Evolutionary conservation across 2,888 invertebrate genomes (phyloP), one percentile per base, ranked within the genome.

Genomic region (Sinopyrophorus schimmeli): DNA sequence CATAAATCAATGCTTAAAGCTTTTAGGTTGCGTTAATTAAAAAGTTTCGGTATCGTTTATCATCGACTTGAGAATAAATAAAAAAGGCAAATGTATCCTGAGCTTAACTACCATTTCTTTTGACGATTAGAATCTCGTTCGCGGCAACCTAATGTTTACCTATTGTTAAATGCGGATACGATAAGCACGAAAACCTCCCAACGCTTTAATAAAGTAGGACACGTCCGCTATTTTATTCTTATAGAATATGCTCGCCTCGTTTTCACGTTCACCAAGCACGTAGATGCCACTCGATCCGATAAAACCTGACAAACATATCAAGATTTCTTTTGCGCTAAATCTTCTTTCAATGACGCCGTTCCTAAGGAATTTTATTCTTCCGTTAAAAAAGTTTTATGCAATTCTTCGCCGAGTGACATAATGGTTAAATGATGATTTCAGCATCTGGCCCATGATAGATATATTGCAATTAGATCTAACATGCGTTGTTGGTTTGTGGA

Each of bases 271-370:
- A 18, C 6, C 23, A 30, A 30, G 40, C 21, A 20, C 28, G 12
- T 9, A 9, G 38, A 24, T 27, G 24, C 64, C 64, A 64, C 66
- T 66, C 66, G 67, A 69, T 69, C 69, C 68, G 63, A 67, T 69
- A 67, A 68, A 68, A 66, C 68, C 68, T 68, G 67, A 68, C 69
- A 67, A 68, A 67, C 67, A 67, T 68, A 68, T 67, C 67, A 67
- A 68, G 67, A 67, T 68, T 65, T 63, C 54, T 58, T 50, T 55
- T 54, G 46, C 40, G 37, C 32, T 32, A 32, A 32, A 20, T 49
- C 47, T 31, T 20, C 11, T 18, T 32, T 20, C 12, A 20, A 20
- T 32, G 32, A 18, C 11, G 20, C 32, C 32, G 11, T 20, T 32
- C 32, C 2, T 1, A 15, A 5, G 15, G 5, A 31, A 34, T 12